phyloP scores from a whole-genome alignment of 2,113 vertebrate genomes.

The Syngnathus typhle region DNA sequence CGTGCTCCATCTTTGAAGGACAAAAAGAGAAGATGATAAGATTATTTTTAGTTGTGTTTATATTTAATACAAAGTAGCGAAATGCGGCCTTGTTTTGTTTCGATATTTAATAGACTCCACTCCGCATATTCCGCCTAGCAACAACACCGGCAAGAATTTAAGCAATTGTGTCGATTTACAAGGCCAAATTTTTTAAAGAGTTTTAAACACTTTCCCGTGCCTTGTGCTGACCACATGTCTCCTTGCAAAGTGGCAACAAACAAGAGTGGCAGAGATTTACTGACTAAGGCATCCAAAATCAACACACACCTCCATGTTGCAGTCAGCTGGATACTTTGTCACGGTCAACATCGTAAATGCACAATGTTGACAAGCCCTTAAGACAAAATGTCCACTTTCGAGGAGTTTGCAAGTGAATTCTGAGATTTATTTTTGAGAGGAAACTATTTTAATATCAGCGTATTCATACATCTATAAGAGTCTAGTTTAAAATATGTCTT shows the following conservation, averaged over 20 bases:
- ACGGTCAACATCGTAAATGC: slow-evolving; percentile 48
- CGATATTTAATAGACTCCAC: neutral
- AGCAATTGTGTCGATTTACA: neutral
- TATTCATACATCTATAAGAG: neutral
- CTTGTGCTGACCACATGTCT: slow-evolving; percentile 49
- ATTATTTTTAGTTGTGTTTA: neutral
- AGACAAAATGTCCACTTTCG: neutral
- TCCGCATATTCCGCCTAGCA: neutral
- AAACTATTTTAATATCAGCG: neutral
- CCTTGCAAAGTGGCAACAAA: slow-evolving; percentile 24
- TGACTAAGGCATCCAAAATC: slow-evolving; percentile 45
- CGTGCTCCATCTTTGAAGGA: slow-evolving; percentile 47
- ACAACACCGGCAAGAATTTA: neutral
- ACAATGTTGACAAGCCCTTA: slow-evolving; percentile 13
- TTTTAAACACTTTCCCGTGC: neutral
- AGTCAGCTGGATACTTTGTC: slow-evolving; percentile 38
- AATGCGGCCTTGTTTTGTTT: neutral
- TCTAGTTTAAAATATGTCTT: neutral
- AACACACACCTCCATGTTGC: slow-evolving; percentile 39
- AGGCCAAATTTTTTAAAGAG: neutral
- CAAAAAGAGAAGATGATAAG: slow-evolving; percentile 9
- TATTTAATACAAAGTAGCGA: neutral
- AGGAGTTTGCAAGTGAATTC: neutral
- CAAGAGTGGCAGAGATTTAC: slow-evolving; percentile 45
- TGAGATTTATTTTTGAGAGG: neutral